Percentiles rank a stretch among this genome's conserved stretches.
Evolutionary conservation across 2,888 invertebrate species (phyloP).

Genomic region (Helicoverpa assulta): DNA sequence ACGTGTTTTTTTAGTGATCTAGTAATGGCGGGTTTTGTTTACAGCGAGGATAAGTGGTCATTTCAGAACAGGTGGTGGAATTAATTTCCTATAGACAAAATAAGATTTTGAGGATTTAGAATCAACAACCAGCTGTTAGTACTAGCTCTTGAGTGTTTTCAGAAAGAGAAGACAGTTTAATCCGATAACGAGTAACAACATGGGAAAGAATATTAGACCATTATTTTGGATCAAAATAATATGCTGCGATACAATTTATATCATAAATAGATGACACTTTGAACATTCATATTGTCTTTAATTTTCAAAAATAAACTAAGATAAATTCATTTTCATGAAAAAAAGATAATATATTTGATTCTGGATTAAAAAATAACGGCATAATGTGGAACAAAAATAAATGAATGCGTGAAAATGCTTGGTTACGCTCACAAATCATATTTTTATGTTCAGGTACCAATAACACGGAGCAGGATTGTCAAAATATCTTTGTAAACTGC

Average conservation of each 20-base stretch:
- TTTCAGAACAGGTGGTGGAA: slow-evolving; percentile 57
- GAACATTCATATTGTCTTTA: slow-evolving; percentile 50
- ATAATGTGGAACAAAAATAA: slow-evolving; percentile 28
- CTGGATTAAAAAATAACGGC: slow-evolving; percentile 45
- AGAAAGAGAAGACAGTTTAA: slow-evolving; percentile 21
- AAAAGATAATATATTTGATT: slow-evolving; percentile 49
- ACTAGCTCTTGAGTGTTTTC: slow-evolving; percentile 16
- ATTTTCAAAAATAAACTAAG: slow-evolving; percentile 45
- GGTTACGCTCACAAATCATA: slow-evolving; percentile 36
- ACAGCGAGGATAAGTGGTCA: slow-evolving; percentile 36
- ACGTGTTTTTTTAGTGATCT: slow-evolving; percentile 42
- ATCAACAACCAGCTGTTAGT: slow-evolving; percentile 34
- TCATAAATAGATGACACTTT: slow-evolving; percentile 41
- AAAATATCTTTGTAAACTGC: not conserved
- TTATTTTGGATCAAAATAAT: not conserved
- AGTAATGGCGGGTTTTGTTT: slow-evolving; percentile 46
- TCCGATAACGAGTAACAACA: slow-evolving; percentile 2
- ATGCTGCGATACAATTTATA: slow-evolving; percentile 21
- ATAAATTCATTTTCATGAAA: slow-evolving; percentile 44
- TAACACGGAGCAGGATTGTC: not conserved
- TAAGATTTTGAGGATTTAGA: slow-evolving; percentile 33
- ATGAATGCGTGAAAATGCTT: slow-evolving; percentile 27
- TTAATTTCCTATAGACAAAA: slow-evolving; percentile 29
- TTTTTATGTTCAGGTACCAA: slow-evolving; percentile 41
- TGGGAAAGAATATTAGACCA: not conserved